Evolutionary conservation across 2,797 vertebrate genomes (phyloP).

Genomic region (Chelonia mydas): DNA sequence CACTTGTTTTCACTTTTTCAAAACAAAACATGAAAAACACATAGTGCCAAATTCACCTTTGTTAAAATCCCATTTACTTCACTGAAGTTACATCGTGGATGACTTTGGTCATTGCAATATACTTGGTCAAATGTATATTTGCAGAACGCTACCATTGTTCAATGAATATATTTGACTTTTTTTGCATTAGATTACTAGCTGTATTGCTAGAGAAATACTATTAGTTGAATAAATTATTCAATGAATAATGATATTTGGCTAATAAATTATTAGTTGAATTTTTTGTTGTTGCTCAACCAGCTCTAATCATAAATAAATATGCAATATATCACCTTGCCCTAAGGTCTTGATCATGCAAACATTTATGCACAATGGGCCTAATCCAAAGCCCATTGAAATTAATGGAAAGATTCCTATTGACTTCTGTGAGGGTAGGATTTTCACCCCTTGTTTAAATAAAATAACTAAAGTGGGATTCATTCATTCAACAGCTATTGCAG

Average conservation of each 20-base stretch:
- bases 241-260: background rate
- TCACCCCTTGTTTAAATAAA: background rate
- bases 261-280: background rate
- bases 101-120: background rate
- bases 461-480: too few species aligned
- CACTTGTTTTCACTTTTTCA: background rate
- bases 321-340: background rate
- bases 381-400: background rate
- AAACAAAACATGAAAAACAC: background rate
- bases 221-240: background rate
- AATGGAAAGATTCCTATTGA: background rate
- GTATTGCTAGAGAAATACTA: background rate
- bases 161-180: background rate
- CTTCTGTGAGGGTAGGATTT: background rate
- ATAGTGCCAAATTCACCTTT: background rate
- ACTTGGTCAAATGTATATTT: background rate
- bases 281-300: background rate
- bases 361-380: background rate
- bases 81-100: background rate
- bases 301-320: background rate
- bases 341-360: background rate
- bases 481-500: background rate
- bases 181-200: background rate
- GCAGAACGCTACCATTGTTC: background rate
- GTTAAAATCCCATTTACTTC: background rate